These are phyloP conservation scores for Drosophila tsacasi DNA, from an alignment of 1,140 invertebrate species.

Conservation along the genomic window DNA sequence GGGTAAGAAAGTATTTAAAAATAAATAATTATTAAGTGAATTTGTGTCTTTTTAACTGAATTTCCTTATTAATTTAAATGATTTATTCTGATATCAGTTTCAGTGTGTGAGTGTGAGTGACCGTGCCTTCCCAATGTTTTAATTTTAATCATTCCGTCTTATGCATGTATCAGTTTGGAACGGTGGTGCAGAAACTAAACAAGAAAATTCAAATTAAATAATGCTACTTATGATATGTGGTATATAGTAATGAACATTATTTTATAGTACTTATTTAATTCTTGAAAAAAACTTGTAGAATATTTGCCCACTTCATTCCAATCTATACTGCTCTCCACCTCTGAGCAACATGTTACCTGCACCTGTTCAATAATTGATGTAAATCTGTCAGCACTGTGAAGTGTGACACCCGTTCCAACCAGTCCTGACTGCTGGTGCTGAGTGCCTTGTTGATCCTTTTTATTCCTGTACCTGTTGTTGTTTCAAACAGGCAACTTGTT, in stretches of 20 bases:
- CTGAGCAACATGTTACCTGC: slow-evolving; percentile 39
- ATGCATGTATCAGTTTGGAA: background rate
- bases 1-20: background rate
- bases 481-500: slow-evolving; percentile 65
- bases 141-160: too few relatives aligned
- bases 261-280: background rate
- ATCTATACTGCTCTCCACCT: background rate
- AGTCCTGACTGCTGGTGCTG: slow-evolving; percentile 39
- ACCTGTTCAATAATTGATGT: slow-evolving; percentile 75
- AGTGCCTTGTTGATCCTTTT: slow-evolving; percentile 73
- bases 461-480: slow-evolving; percentile 37
- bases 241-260: background rate
- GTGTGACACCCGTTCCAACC: slow-evolving; percentile 61
- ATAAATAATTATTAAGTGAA: too few relatives aligned
- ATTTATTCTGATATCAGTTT: background rate
- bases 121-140: too few relatives aligned
- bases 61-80: too few relatives aligned
- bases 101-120: too few relatives aligned
- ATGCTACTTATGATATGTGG: background rate
- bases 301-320: background rate
- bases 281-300: background rate
- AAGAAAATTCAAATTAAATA: background rate
- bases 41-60: too few relatives aligned
- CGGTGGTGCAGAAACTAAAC: background rate
- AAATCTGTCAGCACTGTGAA: slow-evolving; percentile 69